Percentiles rank a stretch among this genome's conserved stretches.
phyloP scores from a whole-genome alignment of 1,140 invertebrate species.

The Diabrotica undecimpunctata region DNA sequence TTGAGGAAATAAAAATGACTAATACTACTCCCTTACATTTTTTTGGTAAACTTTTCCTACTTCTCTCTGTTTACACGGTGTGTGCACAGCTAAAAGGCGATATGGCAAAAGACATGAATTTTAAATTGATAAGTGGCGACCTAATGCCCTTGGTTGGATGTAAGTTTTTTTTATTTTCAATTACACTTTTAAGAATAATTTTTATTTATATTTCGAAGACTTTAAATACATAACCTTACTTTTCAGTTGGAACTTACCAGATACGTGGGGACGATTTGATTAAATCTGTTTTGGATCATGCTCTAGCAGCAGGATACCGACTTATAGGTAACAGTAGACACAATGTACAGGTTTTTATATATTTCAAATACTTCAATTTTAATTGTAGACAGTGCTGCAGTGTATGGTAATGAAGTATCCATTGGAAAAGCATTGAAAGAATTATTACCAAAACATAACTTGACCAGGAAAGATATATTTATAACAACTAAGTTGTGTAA shows the following conservation, averaged over 20 bases:
- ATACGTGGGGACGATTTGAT: constrained; percentile 49
- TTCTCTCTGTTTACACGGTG: not conserved
- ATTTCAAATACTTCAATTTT: constrained; percentile 21
- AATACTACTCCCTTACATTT: not conserved
- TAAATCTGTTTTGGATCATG: constrained; percentile 50
- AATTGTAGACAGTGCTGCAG: constrained; percentile 67
- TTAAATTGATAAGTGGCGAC: constrained; percentile 35
- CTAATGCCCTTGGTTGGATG: constrained; percentile 42
- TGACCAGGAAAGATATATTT: constrained; percentile 70
- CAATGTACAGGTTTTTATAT: constrained; percentile 8
- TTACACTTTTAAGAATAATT: constrained; percentile 1
- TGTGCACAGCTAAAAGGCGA: constrained; percentile 16
- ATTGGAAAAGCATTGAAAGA: constrained; percentile 61
- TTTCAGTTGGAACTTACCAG: constrained; percentile 54
- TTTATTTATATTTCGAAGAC: not conserved
- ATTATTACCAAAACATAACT: constrained; percentile 58
- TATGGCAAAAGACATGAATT: constrained; percentile 35
- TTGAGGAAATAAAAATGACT: no score
- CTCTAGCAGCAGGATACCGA: constrained; percentile 55
- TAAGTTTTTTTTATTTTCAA: constrained; percentile 29
- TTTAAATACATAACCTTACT: constrained; percentile 16
- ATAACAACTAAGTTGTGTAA: constrained; percentile 73
- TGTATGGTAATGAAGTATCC: constrained; percentile 69
- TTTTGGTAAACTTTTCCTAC: not conserved
- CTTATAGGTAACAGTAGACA: constrained; percentile 53